Conservation (phyloP, 2,113 vertebrate species). For the Herpetotheres cachinnans region DNA sequence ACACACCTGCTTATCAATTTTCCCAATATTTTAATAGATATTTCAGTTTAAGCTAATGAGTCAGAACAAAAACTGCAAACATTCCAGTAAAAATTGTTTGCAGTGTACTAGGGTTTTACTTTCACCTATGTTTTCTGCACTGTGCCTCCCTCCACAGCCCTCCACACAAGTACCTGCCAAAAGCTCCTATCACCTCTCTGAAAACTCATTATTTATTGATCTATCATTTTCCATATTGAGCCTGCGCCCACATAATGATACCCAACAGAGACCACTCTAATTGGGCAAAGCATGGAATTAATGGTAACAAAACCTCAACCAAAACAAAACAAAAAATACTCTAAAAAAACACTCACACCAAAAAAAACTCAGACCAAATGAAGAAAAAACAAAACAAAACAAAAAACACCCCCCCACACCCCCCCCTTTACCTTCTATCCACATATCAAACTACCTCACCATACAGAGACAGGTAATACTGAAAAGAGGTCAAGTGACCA, state of each 20-base stretch:
- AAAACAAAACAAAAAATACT: neutral
- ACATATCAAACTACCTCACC: neutral
- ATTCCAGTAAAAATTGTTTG: neutral
- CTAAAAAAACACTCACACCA: neutral
- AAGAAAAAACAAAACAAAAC: too few relatives aligned
- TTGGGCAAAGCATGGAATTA: neutral
- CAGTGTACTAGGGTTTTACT: neutral
- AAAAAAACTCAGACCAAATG: neutral
- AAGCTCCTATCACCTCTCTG: neutral
- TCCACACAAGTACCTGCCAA: neutral
- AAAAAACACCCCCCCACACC: fast-evolving
- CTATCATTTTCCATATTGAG: neutral
- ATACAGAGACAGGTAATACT: fast-evolving
- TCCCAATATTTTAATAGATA: neutral
- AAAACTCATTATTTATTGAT: neutral
- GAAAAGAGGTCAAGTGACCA: neutral
- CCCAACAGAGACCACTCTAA: neutral
- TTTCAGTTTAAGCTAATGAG: neutral
- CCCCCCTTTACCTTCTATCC: neutral
- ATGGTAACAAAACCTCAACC: neutral
- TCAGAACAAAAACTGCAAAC: neutral
- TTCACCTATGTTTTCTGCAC: neutral
- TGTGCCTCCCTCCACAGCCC: neutral
- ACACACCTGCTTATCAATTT: neutral
- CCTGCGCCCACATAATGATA: neutral